Base-by-base conservation (phyloP, 2,797 vertebrate species). In the Lateolabrax maculatus region DNA sequence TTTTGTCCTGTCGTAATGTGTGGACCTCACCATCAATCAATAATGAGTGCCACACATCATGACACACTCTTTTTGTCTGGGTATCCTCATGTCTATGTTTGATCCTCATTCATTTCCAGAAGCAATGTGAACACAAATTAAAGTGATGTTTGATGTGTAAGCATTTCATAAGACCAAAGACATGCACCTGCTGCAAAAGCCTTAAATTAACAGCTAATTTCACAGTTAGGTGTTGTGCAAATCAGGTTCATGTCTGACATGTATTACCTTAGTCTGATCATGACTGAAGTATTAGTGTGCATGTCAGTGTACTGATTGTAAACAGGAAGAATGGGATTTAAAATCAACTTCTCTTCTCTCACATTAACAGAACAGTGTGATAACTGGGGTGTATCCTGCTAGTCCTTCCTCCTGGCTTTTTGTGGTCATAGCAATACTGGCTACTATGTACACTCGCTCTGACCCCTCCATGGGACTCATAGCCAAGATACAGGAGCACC, bases 381-480 rank as follows among this genome's bases (percentile, higher is more conserved):
- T 97, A 81, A 96, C 95, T 0, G 97, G 97, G 0, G 96, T 97
- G 5, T 97, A 97, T 83, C 97, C 97, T 0, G 97, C 97, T 2
- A 98, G 96, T 77, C 96, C 97, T 0, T 96, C 96, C 83, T 98
- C 97, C 69, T 98, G 97, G 97, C 93, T 98, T 1, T 98, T 98
- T 84, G 97, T 98, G 76, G 96, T 97, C 70, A 95, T 96, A 21
- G 96, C 97, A 0, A 97, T 98, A 83, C 92, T 98, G 89, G 96
- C 96, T 15, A 96, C 97, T 21, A 96, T 97, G 93, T 97, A 97
- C 92, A 96, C 97, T 0, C 97, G 97, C 80, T 96, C 97, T 0
- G 97, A 98, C 74, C 97, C 97, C 34, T 98, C 97, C 80, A 96
- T 98, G 94, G 97, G 97, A 51, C 95, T 98, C 82, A 97, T 97